Evolutionary conservation across 1,140 invertebrate species (phyloP).

Genomic region (Apis mellifera): DNA sequence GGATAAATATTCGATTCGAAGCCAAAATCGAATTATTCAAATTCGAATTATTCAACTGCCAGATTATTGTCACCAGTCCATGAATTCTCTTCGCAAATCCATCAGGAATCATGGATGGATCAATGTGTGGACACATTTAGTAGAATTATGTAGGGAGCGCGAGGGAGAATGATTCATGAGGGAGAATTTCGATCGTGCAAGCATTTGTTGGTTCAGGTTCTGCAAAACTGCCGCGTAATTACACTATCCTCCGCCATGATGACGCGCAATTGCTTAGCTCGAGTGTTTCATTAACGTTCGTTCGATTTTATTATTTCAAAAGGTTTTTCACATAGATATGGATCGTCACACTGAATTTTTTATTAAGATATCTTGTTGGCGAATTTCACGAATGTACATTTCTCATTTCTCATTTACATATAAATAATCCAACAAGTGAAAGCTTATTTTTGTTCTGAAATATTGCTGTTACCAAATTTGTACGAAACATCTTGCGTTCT

Average conservation of each 20-base stretch:
- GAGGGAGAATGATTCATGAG: slow-evolving; percentile 52
- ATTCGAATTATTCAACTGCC: slow-evolving; percentile 5
- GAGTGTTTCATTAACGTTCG: not conserved
- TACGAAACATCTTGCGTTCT: no score
- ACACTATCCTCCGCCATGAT: not conserved
- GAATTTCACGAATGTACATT: not conserved
- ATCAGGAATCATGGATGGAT: slow-evolving; percentile 39
- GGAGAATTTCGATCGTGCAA: slow-evolving; percentile 35
- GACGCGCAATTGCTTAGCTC: slow-evolving; percentile 14
- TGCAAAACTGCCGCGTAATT: slow-evolving; percentile 9
- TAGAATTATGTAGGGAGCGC: slow-evolving; percentile 44
- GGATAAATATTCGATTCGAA: not conserved
- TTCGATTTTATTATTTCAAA: no score
- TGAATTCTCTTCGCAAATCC: slow-evolving; percentile 47
- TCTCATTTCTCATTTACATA: not conserved
- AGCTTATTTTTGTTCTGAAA: not conserved
- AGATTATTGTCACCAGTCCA: slow-evolving; percentile 21
- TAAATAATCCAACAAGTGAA: not conserved
- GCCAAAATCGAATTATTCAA: not conserved
- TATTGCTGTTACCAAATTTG: not conserved
- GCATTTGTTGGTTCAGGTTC: slow-evolving; percentile 1
- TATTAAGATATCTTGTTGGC: not conserved
- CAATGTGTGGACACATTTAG: slow-evolving; percentile 47
- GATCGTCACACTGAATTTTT: no score
- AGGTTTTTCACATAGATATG: no score